phyloP scores from a whole-genome alignment of 2,888 invertebrate genomes.

The Stratiomys singularior region DNA sequence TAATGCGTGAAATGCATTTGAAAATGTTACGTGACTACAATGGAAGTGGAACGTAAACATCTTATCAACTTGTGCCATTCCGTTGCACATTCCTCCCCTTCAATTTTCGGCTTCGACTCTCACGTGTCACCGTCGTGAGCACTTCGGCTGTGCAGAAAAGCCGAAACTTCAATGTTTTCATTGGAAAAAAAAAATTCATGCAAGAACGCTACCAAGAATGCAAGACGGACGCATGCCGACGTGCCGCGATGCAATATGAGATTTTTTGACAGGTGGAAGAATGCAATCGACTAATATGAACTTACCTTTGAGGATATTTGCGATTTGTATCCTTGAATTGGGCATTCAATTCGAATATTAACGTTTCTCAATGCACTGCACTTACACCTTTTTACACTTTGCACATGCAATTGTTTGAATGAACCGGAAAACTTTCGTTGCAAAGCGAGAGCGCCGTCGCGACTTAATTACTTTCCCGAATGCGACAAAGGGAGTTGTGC shows the following conservation, averaged over 20 bases:
- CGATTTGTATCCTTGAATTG: background rate
- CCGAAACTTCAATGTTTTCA: background rate
- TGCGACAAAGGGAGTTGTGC: background rate
- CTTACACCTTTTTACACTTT: background rate
- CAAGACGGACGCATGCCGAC: background rate
- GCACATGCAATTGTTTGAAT: background rate
- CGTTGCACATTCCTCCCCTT: background rate
- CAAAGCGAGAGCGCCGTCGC: background rate
- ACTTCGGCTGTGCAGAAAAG: slow-evolving; percentile 3
- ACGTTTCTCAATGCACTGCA: background rate
- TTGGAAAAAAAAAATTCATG: background rate
- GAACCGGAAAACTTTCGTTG: background rate
- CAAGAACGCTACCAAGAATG: background rate
- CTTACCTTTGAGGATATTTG: slow-evolving; percentile 8
- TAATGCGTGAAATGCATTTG: background rate
- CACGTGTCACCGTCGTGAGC: background rate
- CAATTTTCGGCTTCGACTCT: background rate
- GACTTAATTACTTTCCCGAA: background rate
- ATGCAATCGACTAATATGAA: background rate
- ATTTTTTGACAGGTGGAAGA: slow-evolving; percentile 26
- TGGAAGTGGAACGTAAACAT: background rate
- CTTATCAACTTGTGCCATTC: background rate
- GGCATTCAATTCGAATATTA: background rate
- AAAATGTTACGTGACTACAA: slow-evolving; percentile 34
- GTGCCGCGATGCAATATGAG: background rate